A percentile compares a stretch with the other conserved stretches of the same genome.
These are phyloP conservation scores for Polia nebulosa DNA, from an alignment of 2,888 invertebrate species.

Conservation along the genomic window DNA sequence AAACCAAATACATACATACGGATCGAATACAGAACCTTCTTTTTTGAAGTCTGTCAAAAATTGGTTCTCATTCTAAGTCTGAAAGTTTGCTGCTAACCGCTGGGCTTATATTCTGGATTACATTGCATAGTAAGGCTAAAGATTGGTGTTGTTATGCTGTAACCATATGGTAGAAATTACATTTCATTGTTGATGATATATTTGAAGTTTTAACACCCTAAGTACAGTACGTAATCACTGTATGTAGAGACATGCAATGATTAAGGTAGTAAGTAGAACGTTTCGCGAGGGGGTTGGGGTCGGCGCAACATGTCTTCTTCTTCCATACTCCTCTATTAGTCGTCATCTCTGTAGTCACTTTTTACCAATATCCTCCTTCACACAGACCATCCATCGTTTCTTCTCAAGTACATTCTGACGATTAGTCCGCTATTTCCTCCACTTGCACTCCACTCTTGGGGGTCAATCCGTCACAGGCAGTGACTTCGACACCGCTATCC, in stretches of 20 bases:
- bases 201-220: too few relatives aligned
- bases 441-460: slow-evolving; percentile 53
- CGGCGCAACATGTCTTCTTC: too few relatives aligned
- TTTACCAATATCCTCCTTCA: too few relatives aligned
- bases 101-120: background rate
- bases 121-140: background rate
- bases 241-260: background rate
- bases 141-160: too few relatives aligned
- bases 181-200: too few relatives aligned
- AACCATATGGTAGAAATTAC: background rate
- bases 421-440: background rate
- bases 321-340: too few relatives aligned
- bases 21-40: too few relatives aligned
- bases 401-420: background rate
- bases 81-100: background rate
- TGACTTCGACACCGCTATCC: slow-evolving; percentile 75
- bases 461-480: slow-evolving; percentile 79
- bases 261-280: background rate
- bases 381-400: too few relatives aligned
- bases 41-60: too few relatives aligned
- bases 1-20: too few relatives aligned
- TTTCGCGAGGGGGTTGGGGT: background rate
- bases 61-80: fast-evolving
- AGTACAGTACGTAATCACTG: background rate
- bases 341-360: too few relatives aligned